phyloP scores from a whole-genome alignment of 2,888 invertebrate species.

The Mimachlamys varia region DNA sequence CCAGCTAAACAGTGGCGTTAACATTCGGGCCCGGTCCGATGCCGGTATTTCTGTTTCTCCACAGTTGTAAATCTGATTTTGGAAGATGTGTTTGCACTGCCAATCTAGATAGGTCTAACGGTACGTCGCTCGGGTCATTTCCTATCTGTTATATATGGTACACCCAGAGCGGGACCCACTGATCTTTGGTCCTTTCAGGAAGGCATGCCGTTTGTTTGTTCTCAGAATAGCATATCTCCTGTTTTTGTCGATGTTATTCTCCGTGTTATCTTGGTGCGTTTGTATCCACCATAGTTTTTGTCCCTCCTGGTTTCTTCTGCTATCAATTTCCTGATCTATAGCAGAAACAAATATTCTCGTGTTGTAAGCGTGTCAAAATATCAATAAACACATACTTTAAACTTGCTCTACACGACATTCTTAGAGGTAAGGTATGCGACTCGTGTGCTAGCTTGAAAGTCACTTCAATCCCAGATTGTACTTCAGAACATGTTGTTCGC shows the following conservation, averaged over 20 bases:
- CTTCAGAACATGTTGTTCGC: conserved; percentile 11
- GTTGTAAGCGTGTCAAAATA: neutral
- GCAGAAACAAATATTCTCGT: neutral
- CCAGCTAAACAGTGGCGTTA: conserved; percentile 4
- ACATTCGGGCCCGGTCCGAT: conserved; percentile 1
- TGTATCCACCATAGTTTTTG: conserved; percentile 8
- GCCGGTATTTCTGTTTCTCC: conserved; percentile 6
- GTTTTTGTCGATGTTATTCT: neutral
- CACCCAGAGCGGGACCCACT: neutral
- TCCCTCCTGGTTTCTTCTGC: neutral
- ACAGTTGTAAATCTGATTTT: conserved; percentile 30
- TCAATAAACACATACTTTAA: neutral
- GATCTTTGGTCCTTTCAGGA: conserved; percentile 34
- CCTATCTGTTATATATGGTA: neutral
- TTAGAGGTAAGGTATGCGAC: conserved; percentile 3
- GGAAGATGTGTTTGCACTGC: conserved; percentile 24
- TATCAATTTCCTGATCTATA: neutral
- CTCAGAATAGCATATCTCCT: conserved; percentile 11
- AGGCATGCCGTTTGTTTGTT: neutral
- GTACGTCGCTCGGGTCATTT: conserved; percentile 8
- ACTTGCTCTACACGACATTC: neutral
- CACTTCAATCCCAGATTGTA: neutral
- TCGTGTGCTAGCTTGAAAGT: neutral
- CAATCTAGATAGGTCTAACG: neutral
- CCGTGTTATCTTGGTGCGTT: neutral